A percentile compares a stretch with the other conserved stretches of the same genome.
Conservation (phyloP, 2,113 vertebrate genomes). For the Chelonoidis abingdonii region DNA sequence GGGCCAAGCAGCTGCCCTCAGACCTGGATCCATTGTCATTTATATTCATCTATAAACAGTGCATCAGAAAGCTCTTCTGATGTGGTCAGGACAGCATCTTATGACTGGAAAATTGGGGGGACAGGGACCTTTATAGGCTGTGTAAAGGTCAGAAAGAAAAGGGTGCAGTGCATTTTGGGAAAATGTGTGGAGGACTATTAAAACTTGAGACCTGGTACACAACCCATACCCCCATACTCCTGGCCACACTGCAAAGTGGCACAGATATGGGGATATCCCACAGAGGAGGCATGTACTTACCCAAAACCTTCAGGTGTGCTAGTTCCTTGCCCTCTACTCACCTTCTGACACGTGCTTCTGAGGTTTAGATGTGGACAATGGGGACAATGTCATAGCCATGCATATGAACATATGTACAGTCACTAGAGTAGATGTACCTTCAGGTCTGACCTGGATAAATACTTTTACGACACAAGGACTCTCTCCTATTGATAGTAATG, state of each 20-base stretch:
- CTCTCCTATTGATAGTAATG: not conserved
- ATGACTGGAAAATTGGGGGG: too few species aligned
- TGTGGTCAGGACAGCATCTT: too few species aligned
- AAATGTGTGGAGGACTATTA: not conserved
- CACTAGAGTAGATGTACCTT: not conserved
- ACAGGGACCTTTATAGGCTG: not conserved
- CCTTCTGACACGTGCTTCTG: not conserved
- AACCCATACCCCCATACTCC: not conserved
- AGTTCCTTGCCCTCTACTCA: not conserved
- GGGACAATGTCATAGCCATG: too few species aligned
- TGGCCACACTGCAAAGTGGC: not conserved
- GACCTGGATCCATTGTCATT: not conserved
- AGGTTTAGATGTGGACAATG: not conserved
- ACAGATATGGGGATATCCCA: not conserved
- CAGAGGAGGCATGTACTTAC: not conserved
- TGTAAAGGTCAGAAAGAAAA: not conserved
- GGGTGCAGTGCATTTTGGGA: not conserved
- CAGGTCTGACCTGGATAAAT: not conserved
- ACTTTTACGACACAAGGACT: not conserved
- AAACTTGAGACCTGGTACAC: not conserved
- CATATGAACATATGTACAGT: not conserved
- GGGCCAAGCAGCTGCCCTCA: not conserved
- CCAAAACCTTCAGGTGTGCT: not conserved
- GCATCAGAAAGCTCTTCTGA: too few species aligned
- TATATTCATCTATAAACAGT: too few species aligned